Conservation (phyloP, 2,113 vertebrate genomes). For the Corythaeola cristata region DNA sequence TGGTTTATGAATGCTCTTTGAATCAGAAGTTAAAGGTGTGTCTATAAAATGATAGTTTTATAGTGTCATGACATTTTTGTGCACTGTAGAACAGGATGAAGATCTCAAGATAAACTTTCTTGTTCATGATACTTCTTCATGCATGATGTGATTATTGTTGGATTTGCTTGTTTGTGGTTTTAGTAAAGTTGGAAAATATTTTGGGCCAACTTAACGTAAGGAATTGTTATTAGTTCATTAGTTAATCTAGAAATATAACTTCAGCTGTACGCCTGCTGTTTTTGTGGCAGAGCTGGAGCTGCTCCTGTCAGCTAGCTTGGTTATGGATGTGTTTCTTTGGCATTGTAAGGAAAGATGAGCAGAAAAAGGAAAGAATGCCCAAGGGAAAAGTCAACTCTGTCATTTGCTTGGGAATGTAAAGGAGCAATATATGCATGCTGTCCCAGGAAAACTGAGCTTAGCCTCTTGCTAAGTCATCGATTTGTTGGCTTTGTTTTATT, state of each 20-base stretch:
- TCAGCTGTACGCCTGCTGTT: rapidly evolving
- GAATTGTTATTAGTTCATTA: not conserved
- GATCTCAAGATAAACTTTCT: not conserved
- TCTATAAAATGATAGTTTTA: not conserved
- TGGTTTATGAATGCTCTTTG: not conserved
- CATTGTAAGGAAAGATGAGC: not conserved
- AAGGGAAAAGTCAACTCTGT: not conserved
- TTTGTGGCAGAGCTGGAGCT: not conserved
- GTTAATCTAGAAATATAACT: not conserved
- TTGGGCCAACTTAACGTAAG: not conserved
- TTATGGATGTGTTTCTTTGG: not conserved
- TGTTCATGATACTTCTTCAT: rapidly evolving
- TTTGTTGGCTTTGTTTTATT: not conserved
- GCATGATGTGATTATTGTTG: not conserved
- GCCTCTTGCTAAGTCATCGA: not conserved
- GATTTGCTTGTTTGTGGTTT: not conserved
- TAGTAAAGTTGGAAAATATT: not conserved
- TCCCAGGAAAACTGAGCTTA: not conserved
- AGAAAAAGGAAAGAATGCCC: not conserved
- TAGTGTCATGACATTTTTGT: not conserved
- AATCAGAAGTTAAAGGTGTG: not conserved
- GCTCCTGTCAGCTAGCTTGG: not conserved
- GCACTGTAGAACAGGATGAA: not conserved
- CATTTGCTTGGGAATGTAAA: not conserved
- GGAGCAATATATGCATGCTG: not conserved